phyloP scores from a whole-genome alignment of 1,140 invertebrate genomes.

The Nixonia krombeini region DNA sequence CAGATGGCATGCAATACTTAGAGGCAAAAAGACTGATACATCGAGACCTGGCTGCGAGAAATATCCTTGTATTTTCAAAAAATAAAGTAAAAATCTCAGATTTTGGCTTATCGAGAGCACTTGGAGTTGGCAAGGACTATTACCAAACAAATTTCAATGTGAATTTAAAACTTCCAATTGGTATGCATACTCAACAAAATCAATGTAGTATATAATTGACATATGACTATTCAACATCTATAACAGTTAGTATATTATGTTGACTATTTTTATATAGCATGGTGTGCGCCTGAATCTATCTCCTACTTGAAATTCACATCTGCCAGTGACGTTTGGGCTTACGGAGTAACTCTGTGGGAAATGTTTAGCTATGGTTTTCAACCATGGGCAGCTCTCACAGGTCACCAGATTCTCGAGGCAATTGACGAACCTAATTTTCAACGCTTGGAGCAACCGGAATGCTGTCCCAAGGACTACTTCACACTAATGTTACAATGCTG shows the following conservation, averaged over 20 bases:
- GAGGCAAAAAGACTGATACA: slow-evolving; percentile 96
- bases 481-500: slow-evolving; percentile 95
- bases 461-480: slow-evolving; percentile 95
- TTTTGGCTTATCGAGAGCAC: slow-evolving; percentile 93
- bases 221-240: too few relatives aligned
- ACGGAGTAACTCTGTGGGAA: slow-evolving; percentile 97
- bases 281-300: slow-evolving; percentile 99
- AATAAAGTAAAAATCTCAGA: slow-evolving; percentile 99
- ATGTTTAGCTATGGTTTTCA: slow-evolving; percentile 99
- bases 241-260: too few relatives aligned
- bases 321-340: slow-evolving; percentile 97
- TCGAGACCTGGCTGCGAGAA: slow-evolving; percentile 93
- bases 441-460: slow-evolving; percentile 92
- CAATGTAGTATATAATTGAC: too few relatives aligned
- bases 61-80: slow-evolving; percentile 96
- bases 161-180: slow-evolving; percentile 97
- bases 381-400: slow-evolving; percentile 96
- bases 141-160: slow-evolving; percentile 99
- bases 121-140: slow-evolving; percentile 99
- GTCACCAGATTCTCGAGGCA: slow-evolving; percentile 95
- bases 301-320: slow-evolving; percentile 96
- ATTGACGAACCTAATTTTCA: slow-evolving; percentile 94
- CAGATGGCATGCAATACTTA: slow-evolving; percentile 96
- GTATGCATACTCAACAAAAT: too few relatives aligned
- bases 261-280: slow-evolving; percentile 71